phyloP scores from a whole-genome alignment of 2,888 invertebrate species.

The Bembecia ichneumoniformis region DNA sequence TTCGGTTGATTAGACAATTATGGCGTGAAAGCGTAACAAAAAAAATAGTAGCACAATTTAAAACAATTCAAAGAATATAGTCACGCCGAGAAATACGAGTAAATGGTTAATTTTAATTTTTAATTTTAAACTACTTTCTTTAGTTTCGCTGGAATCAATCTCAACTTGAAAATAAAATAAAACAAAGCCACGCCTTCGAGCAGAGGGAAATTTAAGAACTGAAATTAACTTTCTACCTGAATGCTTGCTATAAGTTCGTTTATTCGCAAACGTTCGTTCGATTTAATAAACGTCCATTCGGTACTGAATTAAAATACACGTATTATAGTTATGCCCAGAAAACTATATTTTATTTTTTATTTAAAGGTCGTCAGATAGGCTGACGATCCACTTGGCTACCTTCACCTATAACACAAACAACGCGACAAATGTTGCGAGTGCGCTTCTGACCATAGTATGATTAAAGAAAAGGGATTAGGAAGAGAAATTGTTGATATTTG shows the following conservation, averaged over 20 bases:
- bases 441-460: too few species aligned
- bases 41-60: not conserved
- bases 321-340: too few species aligned
- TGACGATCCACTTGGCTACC: too few species aligned
- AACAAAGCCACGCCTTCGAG: conserved; percentile 3
- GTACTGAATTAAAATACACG: too few species aligned
- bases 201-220: conserved; percentile 14
- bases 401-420: too few species aligned
- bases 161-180: conserved; percentile 2
- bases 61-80: not conserved
- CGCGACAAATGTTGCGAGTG: too few species aligned
- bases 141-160: conserved; percentile 1
- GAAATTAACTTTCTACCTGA: conserved; percentile 17
- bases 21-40: too few species aligned
- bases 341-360: too few species aligned
- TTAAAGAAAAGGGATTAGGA: too few species aligned
- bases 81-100: not conserved
- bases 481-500: too few species aligned
- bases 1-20: too few species aligned
- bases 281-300: not conserved
- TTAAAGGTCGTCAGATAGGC: too few species aligned
- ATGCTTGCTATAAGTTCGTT: conserved; percentile 3
- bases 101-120: not conserved
- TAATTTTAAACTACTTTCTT: not conserved
- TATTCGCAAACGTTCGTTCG: not conserved